Evolutionary conservation across 2,888 invertebrate species (phyloP).

Genomic region (Disparrhopalites patrizii): DNA sequence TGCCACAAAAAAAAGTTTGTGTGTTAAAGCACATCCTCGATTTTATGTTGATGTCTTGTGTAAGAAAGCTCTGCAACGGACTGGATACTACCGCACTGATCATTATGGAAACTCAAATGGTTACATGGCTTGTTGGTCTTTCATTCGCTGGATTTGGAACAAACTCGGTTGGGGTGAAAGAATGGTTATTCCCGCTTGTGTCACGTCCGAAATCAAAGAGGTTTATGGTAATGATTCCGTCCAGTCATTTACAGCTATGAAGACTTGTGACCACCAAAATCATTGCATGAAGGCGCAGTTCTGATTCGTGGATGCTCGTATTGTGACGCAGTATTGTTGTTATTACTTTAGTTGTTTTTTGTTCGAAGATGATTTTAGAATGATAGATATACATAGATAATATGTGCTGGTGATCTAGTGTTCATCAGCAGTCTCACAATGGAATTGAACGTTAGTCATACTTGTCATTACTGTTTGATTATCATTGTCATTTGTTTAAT

Average conservation of each 20-base stretch:
- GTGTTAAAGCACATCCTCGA: constrained; percentile 34
- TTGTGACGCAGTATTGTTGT: too few relatives aligned
- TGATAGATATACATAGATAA: too few relatives aligned
- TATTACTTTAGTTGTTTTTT: too few relatives aligned
- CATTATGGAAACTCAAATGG: constrained; percentile 7
- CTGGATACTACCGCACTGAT: neutral
- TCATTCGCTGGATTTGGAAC: constrained; percentile 34
- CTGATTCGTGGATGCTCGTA: too few relatives aligned
- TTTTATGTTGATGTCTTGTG: constrained; percentile 33
- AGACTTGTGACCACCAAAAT: constrained; percentile 14
- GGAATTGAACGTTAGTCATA: too few relatives aligned
- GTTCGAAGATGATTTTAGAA: too few relatives aligned
- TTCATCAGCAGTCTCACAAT: too few relatives aligned
- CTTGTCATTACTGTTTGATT: too few relatives aligned
- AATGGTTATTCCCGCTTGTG: constrained; percentile 37
- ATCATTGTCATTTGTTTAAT: too few relatives aligned
- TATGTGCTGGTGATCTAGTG: too few relatives aligned
- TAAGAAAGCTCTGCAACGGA: constrained; percentile 24
- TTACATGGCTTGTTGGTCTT: constrained; percentile 24
- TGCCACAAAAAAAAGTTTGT: constrained; percentile 12
- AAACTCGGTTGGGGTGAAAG: constrained; percentile 17
- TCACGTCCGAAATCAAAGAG: constrained; percentile 20
- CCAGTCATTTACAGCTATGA: constrained; percentile 1
- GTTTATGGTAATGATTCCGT: neutral
- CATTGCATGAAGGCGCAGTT: constrained; percentile 25